Evolutionary conservation across 2,113 vertebrate species (phyloP).

Genomic region (Caretta caretta): DNA sequence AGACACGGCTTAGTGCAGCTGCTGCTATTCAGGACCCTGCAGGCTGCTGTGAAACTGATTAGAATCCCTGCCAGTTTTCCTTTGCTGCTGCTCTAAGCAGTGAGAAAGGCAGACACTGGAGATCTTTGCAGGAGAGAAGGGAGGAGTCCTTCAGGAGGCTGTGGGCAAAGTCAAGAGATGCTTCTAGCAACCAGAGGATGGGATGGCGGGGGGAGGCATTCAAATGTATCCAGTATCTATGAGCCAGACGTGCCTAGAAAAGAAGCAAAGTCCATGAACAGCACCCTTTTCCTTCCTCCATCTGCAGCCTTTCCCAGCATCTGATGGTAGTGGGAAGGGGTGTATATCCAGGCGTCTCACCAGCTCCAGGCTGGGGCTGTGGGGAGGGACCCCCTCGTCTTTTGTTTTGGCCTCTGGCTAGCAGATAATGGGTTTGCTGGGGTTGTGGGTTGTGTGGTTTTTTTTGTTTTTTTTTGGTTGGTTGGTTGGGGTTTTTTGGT

Average conservation of each 20-base stretch:
- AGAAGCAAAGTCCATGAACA: background rate
- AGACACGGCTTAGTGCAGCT: background rate
- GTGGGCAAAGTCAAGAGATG: background rate
- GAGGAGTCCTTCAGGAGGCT: background rate
- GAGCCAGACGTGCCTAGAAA: background rate
- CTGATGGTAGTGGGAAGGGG: background rate
- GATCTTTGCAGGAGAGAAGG: background rate
- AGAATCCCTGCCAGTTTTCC: background rate
- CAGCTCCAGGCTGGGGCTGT: background rate
- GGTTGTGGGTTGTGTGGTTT: no score
- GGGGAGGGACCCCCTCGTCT: background rate
- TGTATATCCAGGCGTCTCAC: background rate
- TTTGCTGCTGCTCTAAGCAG: background rate
- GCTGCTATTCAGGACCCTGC: background rate
- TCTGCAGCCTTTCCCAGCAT: background rate
- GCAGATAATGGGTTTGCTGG: background rate
- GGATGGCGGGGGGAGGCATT: background rate
- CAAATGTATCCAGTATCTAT: background rate
- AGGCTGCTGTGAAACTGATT: background rate
- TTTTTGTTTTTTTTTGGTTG: no score
- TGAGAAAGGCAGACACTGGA: background rate
- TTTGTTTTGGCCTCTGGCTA: background rate
- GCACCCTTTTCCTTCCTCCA: background rate
- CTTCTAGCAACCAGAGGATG: background rate
- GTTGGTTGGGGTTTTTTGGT: no score